phyloP scores from a whole-genome alignment of 2,113 vertebrate genomes.

The Carassius carassius region DNA sequence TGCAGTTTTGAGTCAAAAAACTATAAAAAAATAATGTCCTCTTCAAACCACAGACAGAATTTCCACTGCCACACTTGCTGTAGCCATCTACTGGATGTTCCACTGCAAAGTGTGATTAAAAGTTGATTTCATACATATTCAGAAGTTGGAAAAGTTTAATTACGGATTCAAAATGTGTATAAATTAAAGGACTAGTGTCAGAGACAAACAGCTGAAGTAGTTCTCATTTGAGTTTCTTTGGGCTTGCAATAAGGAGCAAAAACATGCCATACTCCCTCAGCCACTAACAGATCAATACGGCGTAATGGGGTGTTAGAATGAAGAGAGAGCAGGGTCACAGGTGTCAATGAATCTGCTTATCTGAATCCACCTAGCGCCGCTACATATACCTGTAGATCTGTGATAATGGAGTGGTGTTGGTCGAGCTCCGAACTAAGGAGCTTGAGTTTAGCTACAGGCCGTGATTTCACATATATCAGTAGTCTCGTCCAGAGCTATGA shows the following conservation, averaged over 20 bases:
- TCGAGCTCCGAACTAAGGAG: constrained; percentile 34
- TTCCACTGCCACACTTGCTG: background rate
- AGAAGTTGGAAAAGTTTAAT: constrained; percentile 66
- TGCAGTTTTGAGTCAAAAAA: background rate
- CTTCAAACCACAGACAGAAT: background rate
- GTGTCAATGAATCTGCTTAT: constrained; percentile 78
- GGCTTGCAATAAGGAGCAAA: constrained; percentile 29
- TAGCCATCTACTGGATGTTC: constrained; percentile 62
- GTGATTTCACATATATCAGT: constrained; percentile 40
- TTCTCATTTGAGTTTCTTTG: constrained; percentile 33
- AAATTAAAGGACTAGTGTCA: constrained; percentile 58
- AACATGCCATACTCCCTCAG: constrained; percentile 12
- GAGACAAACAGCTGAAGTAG: constrained; percentile 28
- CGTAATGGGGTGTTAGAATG: constrained; percentile 71
- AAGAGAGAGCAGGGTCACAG: constrained; percentile 70
- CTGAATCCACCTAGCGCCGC: constrained; percentile 67
- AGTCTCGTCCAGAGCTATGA: constrained; percentile 11
- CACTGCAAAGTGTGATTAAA: constrained; percentile 66
- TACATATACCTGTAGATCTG: constrained; percentile 68
- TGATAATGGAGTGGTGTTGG: constrained; percentile 61
- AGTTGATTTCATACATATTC: constrained; percentile 66
- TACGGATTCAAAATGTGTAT: constrained; percentile 65
- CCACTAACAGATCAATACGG: constrained; percentile 68
- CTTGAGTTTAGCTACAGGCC: background rate
- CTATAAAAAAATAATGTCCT: no score